Evolutionary conservation across 1,140 invertebrate species (phyloP).

Genomic region (Drosophila sulfurigaster): DNA sequence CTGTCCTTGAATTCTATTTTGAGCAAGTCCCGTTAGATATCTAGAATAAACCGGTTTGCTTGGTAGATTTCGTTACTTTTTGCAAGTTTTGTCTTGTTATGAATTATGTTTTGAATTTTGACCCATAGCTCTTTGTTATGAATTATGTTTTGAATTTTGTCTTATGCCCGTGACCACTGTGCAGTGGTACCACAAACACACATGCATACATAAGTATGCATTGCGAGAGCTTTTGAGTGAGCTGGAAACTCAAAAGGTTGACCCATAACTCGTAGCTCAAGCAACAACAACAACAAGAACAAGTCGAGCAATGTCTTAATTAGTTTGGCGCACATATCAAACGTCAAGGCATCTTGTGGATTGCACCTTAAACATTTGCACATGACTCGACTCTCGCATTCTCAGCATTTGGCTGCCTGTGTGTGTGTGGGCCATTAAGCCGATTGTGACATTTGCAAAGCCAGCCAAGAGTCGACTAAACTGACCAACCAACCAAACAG

Average conservation of each 20-base stretch:
- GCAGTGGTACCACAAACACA: slow-evolving; percentile 15
- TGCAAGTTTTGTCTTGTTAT: no score
- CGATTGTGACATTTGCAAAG: slow-evolving; percentile 33
- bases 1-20: no score
- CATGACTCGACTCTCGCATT: not conserved
- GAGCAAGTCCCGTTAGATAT: no score
- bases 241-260: slow-evolving; percentile 38
- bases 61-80: no score
- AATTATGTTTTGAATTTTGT: no score
- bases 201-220: not conserved
- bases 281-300: not conserved
- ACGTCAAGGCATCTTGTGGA: slow-evolving; percentile 30
- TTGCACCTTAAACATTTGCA: slow-evolving; percentile 42
- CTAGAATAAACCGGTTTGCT: no score
- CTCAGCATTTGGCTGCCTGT: slow-evolving; percentile 15
- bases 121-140: no score
- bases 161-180: no score
- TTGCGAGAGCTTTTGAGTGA: slow-evolving; percentile 13
- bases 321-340: slow-evolving; percentile 35
- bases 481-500: not conserved
- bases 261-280: slow-evolving; percentile 45
- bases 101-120: no score
- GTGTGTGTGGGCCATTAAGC: slow-evolving; percentile 13
- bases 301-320: slow-evolving; percentile 46
- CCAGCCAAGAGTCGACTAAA: not conserved